phyloP scores from a whole-genome alignment of 2,888 invertebrate species.

The Xylota sylvarum region DNA sequence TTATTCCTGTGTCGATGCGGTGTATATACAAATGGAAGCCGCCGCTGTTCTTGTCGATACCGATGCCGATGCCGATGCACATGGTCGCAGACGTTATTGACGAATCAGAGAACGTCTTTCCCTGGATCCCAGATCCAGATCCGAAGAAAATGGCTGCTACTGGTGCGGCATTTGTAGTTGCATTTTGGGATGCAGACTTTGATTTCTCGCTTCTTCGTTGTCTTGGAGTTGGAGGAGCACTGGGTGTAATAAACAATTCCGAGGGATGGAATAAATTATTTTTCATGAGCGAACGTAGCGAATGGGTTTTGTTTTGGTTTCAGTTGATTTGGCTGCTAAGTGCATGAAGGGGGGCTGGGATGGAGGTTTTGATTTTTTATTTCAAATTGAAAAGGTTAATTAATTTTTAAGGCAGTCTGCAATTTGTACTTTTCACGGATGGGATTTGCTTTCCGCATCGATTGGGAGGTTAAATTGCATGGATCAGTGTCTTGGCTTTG shows the following conservation, averaged over 20 bases:
- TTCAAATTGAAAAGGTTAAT: slow-evolving; percentile 57
- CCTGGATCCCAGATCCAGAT: slow-evolving; percentile 65
- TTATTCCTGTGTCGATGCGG: slow-evolving; percentile 68
- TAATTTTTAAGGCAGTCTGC: slow-evolving; percentile 55
- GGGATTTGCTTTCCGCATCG: slow-evolving; percentile 25
- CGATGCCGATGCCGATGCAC: slow-evolving; percentile 53
- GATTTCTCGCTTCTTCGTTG: slow-evolving; percentile 43
- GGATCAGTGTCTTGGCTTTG: background rate
- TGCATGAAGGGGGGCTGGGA: slow-evolving; percentile 27
- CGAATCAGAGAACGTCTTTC: slow-evolving; percentile 74
- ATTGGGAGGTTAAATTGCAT: slow-evolving; percentile 5
- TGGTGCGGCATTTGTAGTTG: slow-evolving; percentile 43
- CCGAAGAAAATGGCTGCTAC: slow-evolving; percentile 70
- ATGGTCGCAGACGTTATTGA: slow-evolving; percentile 50
- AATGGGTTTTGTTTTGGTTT: slow-evolving; percentile 48
- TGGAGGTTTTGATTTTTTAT: slow-evolving; percentile 12
- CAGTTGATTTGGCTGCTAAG: slow-evolving; percentile 21
- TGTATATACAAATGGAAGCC: slow-evolving; percentile 61
- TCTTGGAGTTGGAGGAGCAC: background rate
- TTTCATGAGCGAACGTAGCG: slow-evolving; percentile 39
- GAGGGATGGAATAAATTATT: slow-evolving; percentile 75
- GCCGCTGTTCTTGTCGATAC: slow-evolving; percentile 28
- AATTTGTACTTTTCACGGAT: slow-evolving; percentile 60
- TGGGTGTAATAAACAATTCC: slow-evolving; percentile 71
- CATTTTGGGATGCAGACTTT: slow-evolving; percentile 40